phyloP scores from a whole-genome alignment of 2,113 vertebrate species.

The Sander vitreus region DNA sequence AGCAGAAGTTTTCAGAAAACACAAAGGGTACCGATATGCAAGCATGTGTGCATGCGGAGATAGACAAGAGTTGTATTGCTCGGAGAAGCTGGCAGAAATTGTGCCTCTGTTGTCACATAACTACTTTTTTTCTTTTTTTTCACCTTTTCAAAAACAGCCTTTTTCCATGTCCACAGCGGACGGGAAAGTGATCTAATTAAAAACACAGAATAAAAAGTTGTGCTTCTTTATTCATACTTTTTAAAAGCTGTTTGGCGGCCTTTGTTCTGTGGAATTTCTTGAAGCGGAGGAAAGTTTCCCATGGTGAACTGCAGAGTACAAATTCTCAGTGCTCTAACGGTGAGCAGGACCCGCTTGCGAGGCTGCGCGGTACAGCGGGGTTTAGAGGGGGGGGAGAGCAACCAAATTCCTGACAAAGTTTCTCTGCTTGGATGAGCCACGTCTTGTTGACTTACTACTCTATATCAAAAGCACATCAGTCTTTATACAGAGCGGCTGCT shows the following conservation, averaged over 20 bases:
- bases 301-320: slow-evolving; percentile 67
- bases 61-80: slow-evolving; percentile 82
- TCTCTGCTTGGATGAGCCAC: slow-evolving; percentile 18
- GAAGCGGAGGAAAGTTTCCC: slow-evolving; percentile 72
- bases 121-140: slow-evolving; percentile 47
- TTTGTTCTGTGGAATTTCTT: slow-evolving; percentile 69
- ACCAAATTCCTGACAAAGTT: slow-evolving; percentile 37
- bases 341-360: slow-evolving; percentile 52
- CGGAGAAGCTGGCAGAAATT: slow-evolving; percentile 80
- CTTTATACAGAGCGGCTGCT: slow-evolving; percentile 26
- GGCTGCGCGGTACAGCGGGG: slow-evolving; percentile 18
- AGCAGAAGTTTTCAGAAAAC: slow-evolving; percentile 83
- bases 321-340: slow-evolving; percentile 37
- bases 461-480: slow-evolving; percentile 31
- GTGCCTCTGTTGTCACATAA: slow-evolving; percentile 81
- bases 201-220: slow-evolving; percentile 78
- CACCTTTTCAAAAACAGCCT: slow-evolving; percentile 75
- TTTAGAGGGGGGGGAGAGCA: slow-evolving; percentile 33
- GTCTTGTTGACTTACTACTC: slow-evolving; percentile 28
- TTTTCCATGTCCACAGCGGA: slow-evolving; percentile 80
- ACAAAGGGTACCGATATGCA: slow-evolving; percentile 82
- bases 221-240: slow-evolving; percentile 77
- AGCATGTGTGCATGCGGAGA: slow-evolving; percentile 83
- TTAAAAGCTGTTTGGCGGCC: slow-evolving; percentile 69
- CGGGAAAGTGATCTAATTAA: slow-evolving; percentile 83